phyloP scores from a whole-genome alignment of 1,140 invertebrate genomes.

The Oncopodura yosiiana region DNA sequence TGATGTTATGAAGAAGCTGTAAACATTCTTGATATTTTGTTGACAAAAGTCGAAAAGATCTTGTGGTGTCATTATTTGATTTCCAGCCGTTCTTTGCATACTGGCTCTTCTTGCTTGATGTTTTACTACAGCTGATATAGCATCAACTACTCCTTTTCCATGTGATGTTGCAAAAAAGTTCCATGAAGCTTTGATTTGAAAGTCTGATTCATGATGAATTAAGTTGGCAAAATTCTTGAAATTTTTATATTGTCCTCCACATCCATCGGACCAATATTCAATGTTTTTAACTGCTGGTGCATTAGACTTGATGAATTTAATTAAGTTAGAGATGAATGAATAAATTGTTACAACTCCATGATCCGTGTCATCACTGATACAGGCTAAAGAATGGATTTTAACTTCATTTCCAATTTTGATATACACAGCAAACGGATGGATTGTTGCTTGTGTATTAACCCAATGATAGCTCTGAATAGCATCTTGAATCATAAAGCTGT shows the following conservation, averaged over 20 bases:
- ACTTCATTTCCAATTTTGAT: not conserved
- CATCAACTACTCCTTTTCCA: constrained; percentile 37
- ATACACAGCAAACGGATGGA: constrained; percentile 13
- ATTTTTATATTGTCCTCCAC: constrained; percentile 39
- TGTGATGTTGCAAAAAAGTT: constrained; percentile 38
- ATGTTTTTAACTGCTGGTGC: not conserved
- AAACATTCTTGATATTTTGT: too few relatives aligned
- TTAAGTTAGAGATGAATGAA: not conserved
- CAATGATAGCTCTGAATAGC: constrained; percentile 27
- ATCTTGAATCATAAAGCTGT: constrained; percentile 31
- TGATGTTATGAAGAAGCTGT: too few relatives aligned
- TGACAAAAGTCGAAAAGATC: too few relatives aligned
- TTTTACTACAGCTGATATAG: constrained; percentile 30
- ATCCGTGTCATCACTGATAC: not conserved
- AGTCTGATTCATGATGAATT: constrained; percentile 37
- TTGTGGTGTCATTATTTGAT: too few relatives aligned
- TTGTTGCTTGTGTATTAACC: constrained; percentile 23
- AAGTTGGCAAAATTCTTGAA: constrained; percentile 38
- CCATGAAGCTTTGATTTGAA: constrained; percentile 37
- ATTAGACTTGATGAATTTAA: not conserved
- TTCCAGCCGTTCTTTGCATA: not conserved
- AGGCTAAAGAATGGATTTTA: not conserved
- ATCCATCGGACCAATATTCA: constrained; percentile 36
- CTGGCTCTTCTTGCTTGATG: too few relatives aligned
- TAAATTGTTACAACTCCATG: not conserved